Percentiles rank a stretch among this genome's conserved stretches.
phyloP scores from a whole-genome alignment of 1,140 invertebrate genomes.

The Heliconius hermathena region DNA sequence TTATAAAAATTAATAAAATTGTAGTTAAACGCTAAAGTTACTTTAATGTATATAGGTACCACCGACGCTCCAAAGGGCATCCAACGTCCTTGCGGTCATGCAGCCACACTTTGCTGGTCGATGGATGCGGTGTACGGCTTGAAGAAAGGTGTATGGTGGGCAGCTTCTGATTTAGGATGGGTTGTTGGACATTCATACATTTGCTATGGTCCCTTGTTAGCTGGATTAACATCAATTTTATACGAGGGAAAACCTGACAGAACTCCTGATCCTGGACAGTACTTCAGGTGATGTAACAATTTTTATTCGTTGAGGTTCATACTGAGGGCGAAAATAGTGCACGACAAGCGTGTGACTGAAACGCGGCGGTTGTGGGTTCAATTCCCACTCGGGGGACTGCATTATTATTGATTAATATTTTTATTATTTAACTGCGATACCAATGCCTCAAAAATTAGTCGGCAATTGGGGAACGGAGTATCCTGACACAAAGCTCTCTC shows the following conservation, averaged over 20 bases:
- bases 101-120: constrained; percentile 91
- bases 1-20: background rate
- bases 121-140: constrained; percentile 93
- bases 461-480: too few relatives aligned
- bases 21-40: background rate
- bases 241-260: constrained; percentile 97
- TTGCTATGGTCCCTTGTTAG: constrained; percentile 93
- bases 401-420: too few relatives aligned
- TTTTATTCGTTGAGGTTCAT: too few relatives aligned
- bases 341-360: too few relatives aligned
- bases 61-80: constrained; percentile 91
- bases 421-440: too few relatives aligned
- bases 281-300: constrained; percentile 84
- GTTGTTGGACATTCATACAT: constrained; percentile 97
- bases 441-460: too few relatives aligned
- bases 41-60: constrained; percentile 53
- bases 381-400: too few relatives aligned
- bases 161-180: constrained; percentile 95
- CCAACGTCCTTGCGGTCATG: constrained; percentile 92
- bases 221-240: constrained; percentile 92
- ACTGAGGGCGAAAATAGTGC: too few relatives aligned
- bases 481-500: too few relatives aligned
- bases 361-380: too few relatives aligned
- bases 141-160: constrained; percentile 93
- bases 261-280: constrained; percentile 94